phyloP scores from a whole-genome alignment of 2,797 vertebrate species.

The Urophycis tenuis region DNA sequence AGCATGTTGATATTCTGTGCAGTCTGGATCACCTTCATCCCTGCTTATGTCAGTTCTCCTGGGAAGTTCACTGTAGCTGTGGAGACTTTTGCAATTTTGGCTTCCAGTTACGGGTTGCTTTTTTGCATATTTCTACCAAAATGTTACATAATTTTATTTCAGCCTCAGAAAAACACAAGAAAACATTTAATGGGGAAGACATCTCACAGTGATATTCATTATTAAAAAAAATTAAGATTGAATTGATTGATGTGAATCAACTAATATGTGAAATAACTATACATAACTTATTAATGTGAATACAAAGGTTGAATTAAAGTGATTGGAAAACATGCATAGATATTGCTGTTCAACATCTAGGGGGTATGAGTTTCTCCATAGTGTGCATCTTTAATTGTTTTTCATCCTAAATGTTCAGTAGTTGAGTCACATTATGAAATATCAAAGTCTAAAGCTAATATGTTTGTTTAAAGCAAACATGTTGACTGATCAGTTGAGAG shows the following conservation, averaged over 20 bases:
- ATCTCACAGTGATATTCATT: conserved; percentile 21
- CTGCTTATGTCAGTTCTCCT: conserved; percentile 69
- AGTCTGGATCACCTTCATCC: conserved; percentile 70
- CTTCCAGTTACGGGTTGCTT: conserved; percentile 65
- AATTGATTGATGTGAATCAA: not conserved
- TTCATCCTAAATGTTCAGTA: no score
- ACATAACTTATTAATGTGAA: not conserved
- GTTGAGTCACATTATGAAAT: not conserved
- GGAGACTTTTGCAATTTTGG: conserved; percentile 70
- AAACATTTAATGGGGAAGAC: conserved; percentile 63
- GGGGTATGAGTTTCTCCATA: no score
- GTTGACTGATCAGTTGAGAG: not conserved
- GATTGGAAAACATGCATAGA: not conserved
- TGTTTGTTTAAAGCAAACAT: not conserved
- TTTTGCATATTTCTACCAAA: conserved; percentile 68
- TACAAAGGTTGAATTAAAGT: not conserved
- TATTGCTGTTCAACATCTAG: not conserved
- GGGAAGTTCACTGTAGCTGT: conserved; percentile 68
- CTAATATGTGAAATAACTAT: not conserved
- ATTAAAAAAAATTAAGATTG: conserved; percentile 17
- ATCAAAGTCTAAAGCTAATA: not conserved
- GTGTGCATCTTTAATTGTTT: no score
- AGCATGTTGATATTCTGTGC: conserved; percentile 72
- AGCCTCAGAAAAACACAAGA: conserved; percentile 61
- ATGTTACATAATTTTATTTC: conserved; percentile 65